A percentile compares a stretch with the other conserved stretches of the same genome.
Evolutionary conservation across 1,140 invertebrate species (phyloP).

Genomic region (Anthonomus grandis): DNA sequence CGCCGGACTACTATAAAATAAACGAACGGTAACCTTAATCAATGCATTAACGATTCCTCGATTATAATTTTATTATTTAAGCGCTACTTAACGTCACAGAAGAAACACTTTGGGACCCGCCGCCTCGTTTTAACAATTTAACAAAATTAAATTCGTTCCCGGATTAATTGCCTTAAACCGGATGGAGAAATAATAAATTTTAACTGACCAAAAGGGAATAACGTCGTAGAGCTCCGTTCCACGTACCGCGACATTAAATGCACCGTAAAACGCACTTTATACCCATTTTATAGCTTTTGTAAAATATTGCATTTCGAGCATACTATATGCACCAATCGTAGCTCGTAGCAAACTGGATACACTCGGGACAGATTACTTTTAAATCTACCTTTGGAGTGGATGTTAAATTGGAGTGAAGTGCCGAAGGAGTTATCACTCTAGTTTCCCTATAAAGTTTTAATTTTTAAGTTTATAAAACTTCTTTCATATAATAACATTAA

Average conservation of each 20-base stretch:
- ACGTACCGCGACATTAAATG: slow-evolving; percentile 49
- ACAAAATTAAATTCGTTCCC: slow-evolving; percentile 5
- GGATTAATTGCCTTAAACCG: slow-evolving; percentile 46
- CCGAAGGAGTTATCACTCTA: too few relatives aligned
- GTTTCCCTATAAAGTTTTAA: too few relatives aligned
- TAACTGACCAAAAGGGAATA: slow-evolving; percentile 47
- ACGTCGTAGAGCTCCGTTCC: slow-evolving; percentile 41
- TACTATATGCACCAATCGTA: slow-evolving; percentile 46
- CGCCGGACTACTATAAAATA: too few relatives aligned
- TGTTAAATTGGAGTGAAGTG: slow-evolving; percentile 20
- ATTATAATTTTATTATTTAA: too few relatives aligned
- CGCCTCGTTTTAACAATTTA: slow-evolving; percentile 6
- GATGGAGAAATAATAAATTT: slow-evolving; percentile 50
- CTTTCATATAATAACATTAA: not conserved
- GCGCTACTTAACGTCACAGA: too few relatives aligned
- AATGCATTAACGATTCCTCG: too few relatives aligned
- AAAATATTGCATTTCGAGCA: slow-evolving; percentile 50
- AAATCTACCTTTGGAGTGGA: slow-evolving; percentile 14
- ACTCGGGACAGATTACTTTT: slow-evolving; percentile 17
- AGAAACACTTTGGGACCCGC: too few relatives aligned
- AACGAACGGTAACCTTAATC: too few relatives aligned
- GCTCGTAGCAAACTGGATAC: slow-evolving; percentile 37
- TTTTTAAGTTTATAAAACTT: not conserved
- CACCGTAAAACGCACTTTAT: slow-evolving; percentile 50
- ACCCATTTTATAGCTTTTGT: slow-evolving; percentile 50